Base-by-base conservation (phyloP, 2,888 invertebrate species). In the Polymixis lichenea region DNA sequence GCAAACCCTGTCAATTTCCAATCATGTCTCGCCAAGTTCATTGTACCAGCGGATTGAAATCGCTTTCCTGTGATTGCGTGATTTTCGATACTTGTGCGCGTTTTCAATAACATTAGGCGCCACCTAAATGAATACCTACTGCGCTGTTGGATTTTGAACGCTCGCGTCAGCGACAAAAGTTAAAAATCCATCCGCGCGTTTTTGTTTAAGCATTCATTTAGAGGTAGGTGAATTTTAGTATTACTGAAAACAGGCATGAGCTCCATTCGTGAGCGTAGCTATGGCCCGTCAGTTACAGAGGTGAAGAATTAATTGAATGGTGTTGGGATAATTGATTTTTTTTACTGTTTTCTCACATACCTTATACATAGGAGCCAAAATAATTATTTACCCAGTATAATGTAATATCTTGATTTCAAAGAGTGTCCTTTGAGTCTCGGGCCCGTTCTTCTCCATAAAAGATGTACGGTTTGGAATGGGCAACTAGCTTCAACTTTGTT, bases 21-120 rank as follows among this genome's bases (percentile, higher is more conserved):
- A 82, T 78, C 72, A 56, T 74, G 65, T 66, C 49, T 51, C 56
- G 11, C 49, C 8, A 61, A 82, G 85, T 80, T 86, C 78, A 87
- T 78, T 80, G 86, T 68, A 65, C 61, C 38, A 25, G 67, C 38
- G 70, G 71, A 82, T 77, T 82, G 66, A 80, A 78, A 79, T 72
- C 72, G 32, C 46, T 46, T 38, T 53, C 62, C 46, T 55, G 43
- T 53, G 70, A 73, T 78, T 66, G 79, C 78, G 71, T 78, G 82
- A 78, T 77, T 77, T 77, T 78, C 49, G 58, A n/a, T 46, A 68
- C 46, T 69, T 56, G 17, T 22, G 25, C 46, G 11, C 25, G 65
- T 46, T 46, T 56, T 28, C 56, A 15, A 25, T 15, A n/a, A n/a
- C 55, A 55, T 13, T n/a, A n/a, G 5, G 25, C 56, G 15, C 15